phyloP scores from a whole-genome alignment of 2,888 invertebrate species.

The Agrotis puta region DNA sequence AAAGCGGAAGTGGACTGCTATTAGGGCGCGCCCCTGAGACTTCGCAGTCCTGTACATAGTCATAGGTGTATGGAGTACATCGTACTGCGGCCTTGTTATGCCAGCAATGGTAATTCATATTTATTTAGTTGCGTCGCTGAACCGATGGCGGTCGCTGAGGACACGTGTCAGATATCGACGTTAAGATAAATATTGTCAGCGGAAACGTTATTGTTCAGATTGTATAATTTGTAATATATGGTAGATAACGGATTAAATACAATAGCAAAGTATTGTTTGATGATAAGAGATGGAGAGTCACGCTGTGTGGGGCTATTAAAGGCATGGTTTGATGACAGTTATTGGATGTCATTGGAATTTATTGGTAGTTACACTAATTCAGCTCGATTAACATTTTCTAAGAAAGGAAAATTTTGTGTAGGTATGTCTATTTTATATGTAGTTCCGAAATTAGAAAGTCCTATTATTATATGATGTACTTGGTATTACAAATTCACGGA shows the following conservation, averaged over 20 bases:
- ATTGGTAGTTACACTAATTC: constrained; percentile 34
- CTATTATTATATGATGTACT: not conserved
- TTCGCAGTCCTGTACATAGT: constrained; percentile 62
- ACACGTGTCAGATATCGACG: constrained; percentile 50
- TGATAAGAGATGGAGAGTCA: constrained; percentile 49
- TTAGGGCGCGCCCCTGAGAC: constrained; percentile 80
- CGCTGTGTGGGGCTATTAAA: constrained; percentile 2
- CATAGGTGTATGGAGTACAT: constrained; percentile 59
- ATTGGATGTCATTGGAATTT: constrained; percentile 9
- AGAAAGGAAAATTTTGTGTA: not conserved
- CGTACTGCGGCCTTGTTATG: constrained; percentile 67
- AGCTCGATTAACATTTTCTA: not conserved
- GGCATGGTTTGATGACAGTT: constrained; percentile 5
- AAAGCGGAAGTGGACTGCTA: constrained; percentile 89
- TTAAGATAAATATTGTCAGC: constrained; percentile 61
- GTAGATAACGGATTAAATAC: constrained; percentile 35
- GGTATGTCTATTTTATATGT: not conserved
- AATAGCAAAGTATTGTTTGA: constrained; percentile 58
- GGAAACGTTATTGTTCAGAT: constrained; percentile 49
- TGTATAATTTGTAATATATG: constrained; percentile 35
- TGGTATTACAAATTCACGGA: constrained; percentile 38
- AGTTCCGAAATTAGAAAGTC: too few relatives aligned
- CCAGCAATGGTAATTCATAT: constrained; percentile 73
- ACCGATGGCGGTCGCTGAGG: constrained; percentile 17
- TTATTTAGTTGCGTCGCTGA: constrained; percentile 65